These are phyloP conservation scores for Esox lucius DNA, from an alignment of 2,797 vertebrate genomes.

Conservation along the genomic window DNA sequence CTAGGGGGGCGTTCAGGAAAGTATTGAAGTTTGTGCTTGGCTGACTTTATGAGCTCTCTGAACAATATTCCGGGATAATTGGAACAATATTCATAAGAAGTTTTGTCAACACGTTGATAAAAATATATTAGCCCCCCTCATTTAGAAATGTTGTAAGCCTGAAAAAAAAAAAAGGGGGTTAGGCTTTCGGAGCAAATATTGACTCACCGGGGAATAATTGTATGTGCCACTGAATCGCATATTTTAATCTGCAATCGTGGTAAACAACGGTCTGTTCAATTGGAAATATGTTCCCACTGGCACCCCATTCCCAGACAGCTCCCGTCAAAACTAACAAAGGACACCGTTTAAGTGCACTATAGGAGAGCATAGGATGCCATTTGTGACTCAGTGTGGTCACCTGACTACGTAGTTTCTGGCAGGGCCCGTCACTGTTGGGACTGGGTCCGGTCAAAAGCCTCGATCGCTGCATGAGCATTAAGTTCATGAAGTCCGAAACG, in stretches of 20 bases:
- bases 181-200: constrained; percentile 64
- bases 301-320: background rate
- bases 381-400: background rate
- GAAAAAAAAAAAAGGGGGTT: constrained; percentile 48
- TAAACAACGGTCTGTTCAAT: constrained; percentile 32
- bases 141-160: constrained; percentile 59
- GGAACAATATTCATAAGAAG: constrained; percentile 29
- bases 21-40: constrained; percentile 16
- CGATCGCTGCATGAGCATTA: no score
- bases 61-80: constrained; percentile 18
- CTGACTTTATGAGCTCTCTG: constrained; percentile 16
- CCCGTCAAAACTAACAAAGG: no score
- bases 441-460: background rate
- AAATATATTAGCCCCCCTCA: constrained; percentile 48
- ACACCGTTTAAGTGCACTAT: background rate
- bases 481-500: no score
- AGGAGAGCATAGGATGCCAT: background rate
- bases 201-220: constrained; percentile 61
- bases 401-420: background rate
- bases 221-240: constrained; percentile 43
- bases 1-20: background rate
- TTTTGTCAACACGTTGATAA: constrained; percentile 69
- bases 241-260: constrained; percentile 50
- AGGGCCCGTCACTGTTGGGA: background rate
- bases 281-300: constrained; percentile 16